Percentiles rank a stretch among this genome's conserved stretches.
Evolutionary conservation across 2,888 invertebrate species (phyloP).

Genomic region (Drosophila rellima): DNA sequence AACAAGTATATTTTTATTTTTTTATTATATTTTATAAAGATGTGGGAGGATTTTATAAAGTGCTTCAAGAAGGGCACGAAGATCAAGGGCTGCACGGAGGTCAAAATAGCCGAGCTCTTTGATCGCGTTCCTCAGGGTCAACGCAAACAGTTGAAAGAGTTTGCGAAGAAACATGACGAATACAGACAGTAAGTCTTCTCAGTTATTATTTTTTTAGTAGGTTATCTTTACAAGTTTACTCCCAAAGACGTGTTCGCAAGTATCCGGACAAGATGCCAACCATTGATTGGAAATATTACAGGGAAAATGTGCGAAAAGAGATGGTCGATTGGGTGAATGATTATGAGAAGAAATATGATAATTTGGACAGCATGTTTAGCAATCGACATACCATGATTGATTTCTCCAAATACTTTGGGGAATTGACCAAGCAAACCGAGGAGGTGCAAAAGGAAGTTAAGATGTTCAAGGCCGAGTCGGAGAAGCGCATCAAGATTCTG

Average conservation of each 20-base stretch:
- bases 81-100: constrained; percentile 22
- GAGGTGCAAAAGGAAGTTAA: constrained; percentile 86
- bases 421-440: constrained; percentile 89
- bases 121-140: constrained; percentile 78
- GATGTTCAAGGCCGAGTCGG: constrained; percentile 68
- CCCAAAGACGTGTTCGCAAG: constrained; percentile 64
- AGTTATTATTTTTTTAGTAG: no score
- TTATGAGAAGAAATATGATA: constrained; percentile 92
- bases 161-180: constrained; percentile 56
- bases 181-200: constrained; percentile 64
- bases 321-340: constrained; percentile 92
- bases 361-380: constrained; percentile 65
- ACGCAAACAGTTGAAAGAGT: constrained; percentile 56
- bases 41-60: constrained; percentile 63
- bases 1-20: constrained; percentile 28
- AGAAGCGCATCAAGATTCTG: constrained; percentile 84
- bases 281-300: constrained; percentile 94
- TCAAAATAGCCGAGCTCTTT: constrained; percentile 57
- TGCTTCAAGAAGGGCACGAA: constrained; percentile 44
- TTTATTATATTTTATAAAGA: constrained; percentile 12
- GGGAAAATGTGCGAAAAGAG: constrained; percentile 88
- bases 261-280: constrained; percentile 90
- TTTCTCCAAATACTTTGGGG: constrained; percentile 76
- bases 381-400: constrained; percentile 65
- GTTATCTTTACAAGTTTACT: not conserved